Percentiles rank a stretch among this genome's conserved stretches.
Evolutionary conservation across 1,140 invertebrate species (phyloP).

Genomic region (Chironomus tepperi): DNA sequence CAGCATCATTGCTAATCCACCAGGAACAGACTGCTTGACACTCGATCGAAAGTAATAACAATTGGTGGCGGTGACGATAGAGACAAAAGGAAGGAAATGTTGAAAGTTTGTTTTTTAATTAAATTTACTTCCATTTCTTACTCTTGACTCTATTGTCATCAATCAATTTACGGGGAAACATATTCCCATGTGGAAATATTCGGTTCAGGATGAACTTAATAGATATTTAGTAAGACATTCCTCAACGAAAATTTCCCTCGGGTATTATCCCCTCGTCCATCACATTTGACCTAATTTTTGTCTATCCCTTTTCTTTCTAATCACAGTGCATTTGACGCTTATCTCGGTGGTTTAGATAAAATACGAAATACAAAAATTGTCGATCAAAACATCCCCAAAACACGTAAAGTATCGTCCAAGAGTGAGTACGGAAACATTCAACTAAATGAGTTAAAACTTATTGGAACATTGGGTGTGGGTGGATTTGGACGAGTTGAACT

Average conservation of each 20-base stretch:
- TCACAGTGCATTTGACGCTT: slow-evolving; percentile 20
- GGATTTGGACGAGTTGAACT: slow-evolving; percentile 89
- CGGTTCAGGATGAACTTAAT: too few species aligned
- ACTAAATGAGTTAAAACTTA: slow-evolving; percentile 68
- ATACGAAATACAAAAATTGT: slow-evolving; percentile 35
- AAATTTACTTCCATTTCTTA: neutral
- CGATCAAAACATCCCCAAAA: neutral
- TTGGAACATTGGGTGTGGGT: slow-evolving; percentile 82
- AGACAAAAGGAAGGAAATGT: too few species aligned
- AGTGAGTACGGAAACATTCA: slow-evolving; percentile 59
- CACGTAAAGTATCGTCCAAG: slow-evolving; percentile 24
- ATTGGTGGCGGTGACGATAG: too few species aligned
- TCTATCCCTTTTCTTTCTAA: slow-evolving; percentile 13
- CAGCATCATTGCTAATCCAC: slow-evolving; percentile 74
- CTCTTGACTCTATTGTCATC: neutral
- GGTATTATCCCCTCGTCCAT: neutral
- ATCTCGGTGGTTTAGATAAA: slow-evolving; percentile 35
- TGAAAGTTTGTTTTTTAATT: slow-evolving; percentile 21
- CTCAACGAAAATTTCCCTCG: too few species aligned
- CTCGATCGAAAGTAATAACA: slow-evolving; percentile 67
- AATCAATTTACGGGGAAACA: neutral
- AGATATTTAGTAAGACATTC: too few species aligned
- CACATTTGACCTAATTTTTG: slow-evolving; percentile 24
- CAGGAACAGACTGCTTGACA: slow-evolving; percentile 83
- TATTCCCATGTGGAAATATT: neutral